Base-by-base conservation (phyloP, 1,140 invertebrate genomes). In the Elymnias hypermnestra region DNA sequence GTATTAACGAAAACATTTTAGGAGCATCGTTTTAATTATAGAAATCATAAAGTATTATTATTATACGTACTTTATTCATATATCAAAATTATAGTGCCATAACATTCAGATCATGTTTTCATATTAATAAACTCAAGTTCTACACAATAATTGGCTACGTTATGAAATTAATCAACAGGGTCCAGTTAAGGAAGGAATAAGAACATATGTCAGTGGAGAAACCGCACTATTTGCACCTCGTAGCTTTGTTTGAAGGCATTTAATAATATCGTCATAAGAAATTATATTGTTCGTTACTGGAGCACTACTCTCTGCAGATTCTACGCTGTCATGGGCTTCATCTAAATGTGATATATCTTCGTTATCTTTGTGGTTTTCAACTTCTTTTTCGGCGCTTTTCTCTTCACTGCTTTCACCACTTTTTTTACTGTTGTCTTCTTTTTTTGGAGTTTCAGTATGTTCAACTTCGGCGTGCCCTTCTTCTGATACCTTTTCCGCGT, bases 221-320 rank as follows among this genome's bases (percentile, higher is more conserved):
- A 66, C 31, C 8, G 36, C 42, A 37, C 51, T 48, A 18, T 52
- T 57, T 22, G 57, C 13, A 7, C 26, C 41, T 50, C 59, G 55
- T 25, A 65, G 28, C 31, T 67, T 70, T 18, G 64, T 36, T 52
- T 79, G 63, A 29, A 79, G 52, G 52, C 81, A 84, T 29, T 65
- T 66, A 13, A 81, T 50, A 10, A 84, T 53, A 28, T 84, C 75
- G 21, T 67, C 59, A 44, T 78, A 82, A 4, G 75, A 53, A 3
- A 71, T 53, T 9, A 71, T 23, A 5, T 36, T 28, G 6, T 62
- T 68, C 13, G 37, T 33, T 33, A 45, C 39, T 2, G 47, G 23
- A n/a, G 46, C 12, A 7, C 23, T 18, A 5, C 8, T 14, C 10
- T 31, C 28, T n/a, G 14, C 18, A 8, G 46, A 7, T 33, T 42